These are phyloP conservation scores for Dryadula phaetusa DNA, from an alignment of 2,888 invertebrate genomes.

Conservation along the genomic window DNA sequence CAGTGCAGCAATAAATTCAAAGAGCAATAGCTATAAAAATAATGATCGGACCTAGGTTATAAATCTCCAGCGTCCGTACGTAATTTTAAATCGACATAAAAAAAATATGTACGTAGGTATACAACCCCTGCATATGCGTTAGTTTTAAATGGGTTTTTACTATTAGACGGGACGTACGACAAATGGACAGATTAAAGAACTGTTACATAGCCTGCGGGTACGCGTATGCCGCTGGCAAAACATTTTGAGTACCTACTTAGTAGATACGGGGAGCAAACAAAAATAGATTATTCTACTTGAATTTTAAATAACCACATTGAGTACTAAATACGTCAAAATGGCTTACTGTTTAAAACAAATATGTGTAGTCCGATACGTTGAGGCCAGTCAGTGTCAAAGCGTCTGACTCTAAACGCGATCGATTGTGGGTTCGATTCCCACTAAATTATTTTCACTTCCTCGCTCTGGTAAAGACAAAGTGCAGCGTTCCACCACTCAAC, in stretches of 20 bases:
- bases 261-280: constrained; percentile 34
- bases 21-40: constrained; percentile 51
- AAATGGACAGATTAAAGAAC: constrained; percentile 64
- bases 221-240: constrained; percentile 55
- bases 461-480: too few species aligned
- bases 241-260: constrained; percentile 47
- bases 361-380: too few species aligned
- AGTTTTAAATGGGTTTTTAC: constrained; percentile 67
- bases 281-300: constrained; percentile 30
- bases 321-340: background rate
- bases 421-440: too few species aligned
- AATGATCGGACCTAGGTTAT: constrained; percentile 46
- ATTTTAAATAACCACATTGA: background rate
- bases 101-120: constrained; percentile 45
- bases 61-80: constrained; percentile 45
- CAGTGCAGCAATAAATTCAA: constrained; percentile 50
- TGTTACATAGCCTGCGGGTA: constrained; percentile 60
- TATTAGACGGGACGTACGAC: constrained; percentile 64
- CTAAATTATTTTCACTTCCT: too few species aligned
- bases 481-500: too few species aligned
- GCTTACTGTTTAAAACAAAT: background rate
- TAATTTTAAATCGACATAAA: constrained; percentile 48
- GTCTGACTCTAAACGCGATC: too few species aligned
- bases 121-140: constrained; percentile 51
- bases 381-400: too few species aligned